A percentile compares a stretch with the other conserved stretches of the same genome.
These are phyloP conservation scores for Lagopus muta DNA, from an alignment of 2,113 vertebrate species.

Conservation along the genomic window DNA sequence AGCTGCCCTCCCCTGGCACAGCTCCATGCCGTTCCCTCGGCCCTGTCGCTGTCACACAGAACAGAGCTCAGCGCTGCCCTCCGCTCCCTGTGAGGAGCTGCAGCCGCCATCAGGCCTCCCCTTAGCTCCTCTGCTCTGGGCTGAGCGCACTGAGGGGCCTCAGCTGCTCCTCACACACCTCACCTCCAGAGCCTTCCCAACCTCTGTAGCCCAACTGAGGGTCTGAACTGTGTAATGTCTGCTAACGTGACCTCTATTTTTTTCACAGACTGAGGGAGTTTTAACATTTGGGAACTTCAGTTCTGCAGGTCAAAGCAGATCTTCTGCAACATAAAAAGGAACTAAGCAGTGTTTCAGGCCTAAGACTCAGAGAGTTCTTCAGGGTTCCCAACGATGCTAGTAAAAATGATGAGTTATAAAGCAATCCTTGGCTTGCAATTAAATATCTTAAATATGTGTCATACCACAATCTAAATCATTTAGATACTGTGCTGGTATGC, in stretches of 20 bases:
- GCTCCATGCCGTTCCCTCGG: too few relatives aligned
- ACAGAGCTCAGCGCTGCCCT: too few relatives aligned
- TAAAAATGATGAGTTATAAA: not conserved
- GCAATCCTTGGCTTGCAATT: not conserved
- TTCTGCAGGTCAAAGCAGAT: not conserved
- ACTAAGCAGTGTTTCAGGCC: not conserved
- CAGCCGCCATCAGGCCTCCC: too few relatives aligned
- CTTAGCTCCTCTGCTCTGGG: too few relatives aligned
- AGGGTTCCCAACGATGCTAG: not conserved
- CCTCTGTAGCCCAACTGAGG: too few relatives aligned
- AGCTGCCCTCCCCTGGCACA: too few relatives aligned
- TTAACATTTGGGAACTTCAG: not conserved
- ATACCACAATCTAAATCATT: not conserved
- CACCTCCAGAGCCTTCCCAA: too few relatives aligned
- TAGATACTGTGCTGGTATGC: not conserved
- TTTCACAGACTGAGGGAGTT: not conserved
- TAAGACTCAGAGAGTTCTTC: not conserved
- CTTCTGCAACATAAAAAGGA: not conserved
- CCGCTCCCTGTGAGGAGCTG: too few relatives aligned
- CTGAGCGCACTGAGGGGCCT: too few relatives aligned
- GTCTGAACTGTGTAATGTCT: not conserved
- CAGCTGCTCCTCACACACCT: too few relatives aligned
- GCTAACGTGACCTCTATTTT: not conserved
- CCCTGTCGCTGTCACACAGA: too few relatives aligned
- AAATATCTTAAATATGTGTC: conserved; percentile 9